Percentiles rank a stretch among this genome's conserved stretches.
These are phyloP conservation scores for Oreortyx pictus DNA, from an alignment of 2,797 vertebrate genomes.

Conservation along the genomic window DNA sequence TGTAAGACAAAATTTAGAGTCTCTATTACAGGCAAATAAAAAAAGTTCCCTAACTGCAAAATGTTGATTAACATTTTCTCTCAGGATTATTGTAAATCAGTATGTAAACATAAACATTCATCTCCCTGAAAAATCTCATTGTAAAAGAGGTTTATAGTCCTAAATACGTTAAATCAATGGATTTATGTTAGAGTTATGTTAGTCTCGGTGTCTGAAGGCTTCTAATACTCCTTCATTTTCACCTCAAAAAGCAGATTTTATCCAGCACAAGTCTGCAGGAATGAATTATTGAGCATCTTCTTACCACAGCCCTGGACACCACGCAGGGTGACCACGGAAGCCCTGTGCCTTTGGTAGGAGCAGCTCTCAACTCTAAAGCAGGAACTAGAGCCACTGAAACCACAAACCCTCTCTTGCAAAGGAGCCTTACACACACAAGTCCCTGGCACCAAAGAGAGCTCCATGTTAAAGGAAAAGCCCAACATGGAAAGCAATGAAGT, in stretches of 20 bases:
- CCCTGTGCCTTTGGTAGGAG: not conserved
- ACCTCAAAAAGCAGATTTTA: fast-evolving
- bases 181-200: not conserved
- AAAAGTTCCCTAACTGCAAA: not conserved
- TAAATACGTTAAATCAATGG: not conserved
- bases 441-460: not conserved
- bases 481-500: not conserved
- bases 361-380: not conserved
- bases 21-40: not conserved
- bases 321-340: not conserved
- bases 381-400: not conserved
- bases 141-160: not conserved
- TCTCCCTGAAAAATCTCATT: not conserved
- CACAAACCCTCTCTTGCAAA: not conserved
- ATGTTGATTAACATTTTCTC: not conserved
- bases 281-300: not conserved
- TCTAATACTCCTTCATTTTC: not conserved
- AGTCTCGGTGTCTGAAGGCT: not conserved
- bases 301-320: not conserved
- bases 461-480: not conserved
- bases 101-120: not conserved
- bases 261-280: not conserved
- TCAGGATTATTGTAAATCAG: not conserved
- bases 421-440: fast-evolving
- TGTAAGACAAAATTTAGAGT: not conserved